Evolutionary conservation across 2,113 vertebrate species (phyloP).

Genomic region (Bubo bubo): DNA sequence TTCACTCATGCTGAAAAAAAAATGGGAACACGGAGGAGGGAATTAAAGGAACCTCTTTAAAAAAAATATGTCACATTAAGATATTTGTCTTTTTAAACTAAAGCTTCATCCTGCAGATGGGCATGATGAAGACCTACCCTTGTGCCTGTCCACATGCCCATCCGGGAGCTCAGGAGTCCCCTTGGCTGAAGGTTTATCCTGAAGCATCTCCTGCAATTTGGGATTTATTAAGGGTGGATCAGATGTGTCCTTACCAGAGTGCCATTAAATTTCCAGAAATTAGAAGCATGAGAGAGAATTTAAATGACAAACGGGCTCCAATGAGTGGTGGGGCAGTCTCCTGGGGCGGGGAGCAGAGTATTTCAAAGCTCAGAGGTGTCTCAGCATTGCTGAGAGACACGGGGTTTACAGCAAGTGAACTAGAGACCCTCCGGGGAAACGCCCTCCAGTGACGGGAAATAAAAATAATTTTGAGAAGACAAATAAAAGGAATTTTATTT

Average conservation of each 20-base stretch:
- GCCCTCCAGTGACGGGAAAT: neutral
- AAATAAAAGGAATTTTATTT: neutral
- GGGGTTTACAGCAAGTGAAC: neutral
- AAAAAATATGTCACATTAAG: too few species aligned
- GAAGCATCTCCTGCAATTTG: neutral
- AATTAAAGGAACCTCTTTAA: neutral
- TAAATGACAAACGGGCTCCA: neutral
- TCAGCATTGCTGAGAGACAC: neutral
- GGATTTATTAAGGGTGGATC: constrained; percentile 13
- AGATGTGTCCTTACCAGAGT: neutral
- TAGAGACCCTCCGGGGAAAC: neutral
- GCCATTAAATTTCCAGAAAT: constrained; percentile 10
- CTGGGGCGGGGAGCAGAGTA: neutral
- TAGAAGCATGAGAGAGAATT: neutral
- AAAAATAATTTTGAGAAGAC: neutral
- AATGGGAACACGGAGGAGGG: too few species aligned
- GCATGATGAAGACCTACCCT: neutral
- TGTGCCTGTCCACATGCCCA: neutral
- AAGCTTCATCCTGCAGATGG: neutral
- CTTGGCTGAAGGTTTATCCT: neutral
- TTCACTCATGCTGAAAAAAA: neutral
- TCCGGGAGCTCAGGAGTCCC: neutral
- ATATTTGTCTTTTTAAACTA: neutral
- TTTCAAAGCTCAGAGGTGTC: neutral
- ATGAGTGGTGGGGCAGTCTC: neutral